Conservation (phyloP, 1,140 invertebrate genomes). For the Cardiocondyla obscurior region DNA sequence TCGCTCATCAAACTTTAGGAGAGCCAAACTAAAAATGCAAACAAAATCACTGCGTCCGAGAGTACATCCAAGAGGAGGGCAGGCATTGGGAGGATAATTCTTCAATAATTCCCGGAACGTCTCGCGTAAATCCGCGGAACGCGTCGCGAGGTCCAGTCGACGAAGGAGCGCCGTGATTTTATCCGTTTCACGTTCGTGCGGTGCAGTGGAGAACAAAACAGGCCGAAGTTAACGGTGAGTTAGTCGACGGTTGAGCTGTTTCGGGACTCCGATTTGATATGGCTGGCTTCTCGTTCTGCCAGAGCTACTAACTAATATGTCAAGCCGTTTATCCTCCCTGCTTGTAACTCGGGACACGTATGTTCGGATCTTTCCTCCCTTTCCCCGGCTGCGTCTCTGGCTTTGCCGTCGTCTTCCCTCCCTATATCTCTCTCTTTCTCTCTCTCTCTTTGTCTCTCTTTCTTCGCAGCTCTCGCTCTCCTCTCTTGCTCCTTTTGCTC, state of each 20-base stretch:
- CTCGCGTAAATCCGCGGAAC: too few species aligned
- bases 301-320: constrained; percentile 71
- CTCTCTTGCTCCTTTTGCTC: neutral
- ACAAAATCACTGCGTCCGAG: neutral
- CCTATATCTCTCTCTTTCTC: neutral
- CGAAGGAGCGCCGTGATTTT: constrained; percentile 18
- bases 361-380: constrained; percentile 54
- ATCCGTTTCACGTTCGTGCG: constrained; percentile 40
- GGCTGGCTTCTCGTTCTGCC: constrained; percentile 45
- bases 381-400: neutral
- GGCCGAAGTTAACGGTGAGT: constrained; percentile 56
- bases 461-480: neutral
- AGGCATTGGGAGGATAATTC: neutral
- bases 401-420: neutral
- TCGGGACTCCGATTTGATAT: constrained; percentile 61
- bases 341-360: constrained; percentile 70
- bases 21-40: neutral
- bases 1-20: neutral
- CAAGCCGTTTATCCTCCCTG: constrained; percentile 71
- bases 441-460: neutral
- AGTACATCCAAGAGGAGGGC: neutral
- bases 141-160: neutral
- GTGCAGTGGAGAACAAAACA: constrained; percentile 52
- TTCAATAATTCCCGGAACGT: neutral
- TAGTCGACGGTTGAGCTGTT: constrained; percentile 59